phyloP scores from a whole-genome alignment of 2,113 vertebrate genomes.

The Alouatta palliata region DNA sequence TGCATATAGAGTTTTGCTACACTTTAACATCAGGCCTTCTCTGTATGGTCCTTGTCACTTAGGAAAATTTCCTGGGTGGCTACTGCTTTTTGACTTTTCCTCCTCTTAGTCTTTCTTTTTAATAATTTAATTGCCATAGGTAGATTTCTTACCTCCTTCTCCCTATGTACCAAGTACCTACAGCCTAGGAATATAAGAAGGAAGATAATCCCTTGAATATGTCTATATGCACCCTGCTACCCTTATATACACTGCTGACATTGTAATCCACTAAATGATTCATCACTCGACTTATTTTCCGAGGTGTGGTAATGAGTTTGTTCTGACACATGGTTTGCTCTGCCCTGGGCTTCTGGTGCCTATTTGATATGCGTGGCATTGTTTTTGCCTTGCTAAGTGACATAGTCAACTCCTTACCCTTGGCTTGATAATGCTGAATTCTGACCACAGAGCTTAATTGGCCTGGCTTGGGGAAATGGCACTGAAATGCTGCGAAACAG shows the following conservation, averaged over 20 bases:
- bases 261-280: background rate
- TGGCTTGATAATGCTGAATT: background rate
- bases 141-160: background rate
- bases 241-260: background rate
- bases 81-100: background rate
- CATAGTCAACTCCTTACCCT: background rate
- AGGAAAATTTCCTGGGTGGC: background rate
- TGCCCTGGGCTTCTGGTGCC: background rate
- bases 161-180: background rate
- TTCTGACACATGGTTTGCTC: background rate
- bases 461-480: background rate
- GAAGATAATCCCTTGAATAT: background rate
- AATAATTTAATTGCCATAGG: background rate
- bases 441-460: background rate
- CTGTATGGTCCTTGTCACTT: background rate
- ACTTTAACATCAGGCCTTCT: background rate
- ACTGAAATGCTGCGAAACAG: background rate
- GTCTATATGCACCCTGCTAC: background rate
- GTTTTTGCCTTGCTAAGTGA: background rate
- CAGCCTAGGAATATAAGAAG: background rate
- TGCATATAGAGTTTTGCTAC: background rate
- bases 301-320: background rate
- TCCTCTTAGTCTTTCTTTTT: background rate
- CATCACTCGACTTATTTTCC: slow-evolving; percentile 41
- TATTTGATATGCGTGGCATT: background rate